These are phyloP conservation scores for Colossoma macropomum DNA, from an alignment of 2,113 vertebrate genomes.

Conservation along the genomic window DNA sequence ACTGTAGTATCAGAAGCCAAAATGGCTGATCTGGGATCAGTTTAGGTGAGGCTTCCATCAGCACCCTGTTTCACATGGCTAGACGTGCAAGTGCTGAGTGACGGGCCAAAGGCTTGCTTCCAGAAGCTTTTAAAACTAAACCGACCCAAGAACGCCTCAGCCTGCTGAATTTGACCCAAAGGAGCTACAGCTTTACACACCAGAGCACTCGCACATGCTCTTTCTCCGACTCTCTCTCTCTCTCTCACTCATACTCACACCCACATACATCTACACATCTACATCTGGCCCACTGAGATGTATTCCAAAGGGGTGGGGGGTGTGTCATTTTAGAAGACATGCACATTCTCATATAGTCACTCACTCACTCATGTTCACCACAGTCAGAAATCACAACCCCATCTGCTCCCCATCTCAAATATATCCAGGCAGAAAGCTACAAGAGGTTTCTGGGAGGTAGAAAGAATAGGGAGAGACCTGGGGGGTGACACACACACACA, in stretches of 20 bases:
- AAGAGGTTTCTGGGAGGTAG: conserved; percentile 40
- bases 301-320: conserved; percentile 19
- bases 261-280: conserved; percentile 41
- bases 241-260: conserved; percentile 35
- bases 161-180: conserved; percentile 51
- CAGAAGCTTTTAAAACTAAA: conserved; percentile 47
- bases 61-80: conserved; percentile 43
- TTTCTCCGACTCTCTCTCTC: conserved; percentile 31
- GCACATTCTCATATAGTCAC: conserved; percentile 25
- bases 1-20: conserved; percentile 10
- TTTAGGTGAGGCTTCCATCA: conserved; percentile 47
- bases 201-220: conserved; percentile 36
- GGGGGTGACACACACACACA: neutral
- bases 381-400: conserved; percentile 49
- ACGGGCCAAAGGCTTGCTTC: conserved; percentile 44
- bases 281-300: conserved; percentile 25
- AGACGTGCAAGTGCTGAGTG: conserved; percentile 52
- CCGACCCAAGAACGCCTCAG: conserved; percentile 43
- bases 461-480: conserved; percentile 27
- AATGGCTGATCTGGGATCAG: conserved; percentile 43
- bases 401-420: conserved; percentile 50
- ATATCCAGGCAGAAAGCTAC: conserved; percentile 42
- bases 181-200: conserved; percentile 51
- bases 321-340: conserved; percentile 31
- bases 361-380: conserved; percentile 39